Evolutionary conservation across 2,888 invertebrate genomes (phyloP).

Genomic region (Nomada lathburiana): DNA sequence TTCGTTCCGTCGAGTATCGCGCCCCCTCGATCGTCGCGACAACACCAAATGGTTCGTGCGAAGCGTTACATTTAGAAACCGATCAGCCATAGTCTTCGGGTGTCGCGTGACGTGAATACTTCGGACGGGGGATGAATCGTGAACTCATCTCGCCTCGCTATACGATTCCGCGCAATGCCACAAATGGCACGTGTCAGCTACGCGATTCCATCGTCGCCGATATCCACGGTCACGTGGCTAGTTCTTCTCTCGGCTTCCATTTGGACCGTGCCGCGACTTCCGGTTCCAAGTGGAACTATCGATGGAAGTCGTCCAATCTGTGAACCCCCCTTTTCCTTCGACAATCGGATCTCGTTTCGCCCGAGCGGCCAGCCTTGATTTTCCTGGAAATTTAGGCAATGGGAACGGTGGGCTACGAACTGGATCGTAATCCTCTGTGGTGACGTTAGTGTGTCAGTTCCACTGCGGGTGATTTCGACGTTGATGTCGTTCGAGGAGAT

Average conservation of each 20-base stretch:
- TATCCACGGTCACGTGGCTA: conserved; percentile 25
- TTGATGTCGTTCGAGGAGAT: not conserved
- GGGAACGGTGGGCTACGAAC: not conserved
- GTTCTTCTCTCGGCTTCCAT: not conserved
- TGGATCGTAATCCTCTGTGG: not conserved
- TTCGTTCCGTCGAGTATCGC: too few species aligned
- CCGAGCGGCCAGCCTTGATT: conserved; percentile 42
- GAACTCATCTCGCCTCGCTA: conserved; percentile 18
- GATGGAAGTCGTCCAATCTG: conserved; percentile 69
- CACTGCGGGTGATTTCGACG: not conserved
- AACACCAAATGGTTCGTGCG: not conserved
- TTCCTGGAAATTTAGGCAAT: conserved; percentile 42
- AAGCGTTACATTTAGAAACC: conserved; percentile 3
- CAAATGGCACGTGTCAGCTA: conserved; percentile 47
- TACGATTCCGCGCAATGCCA: conserved; percentile 28
- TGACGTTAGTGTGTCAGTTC: not conserved
- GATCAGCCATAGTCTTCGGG: conserved; percentile 6
- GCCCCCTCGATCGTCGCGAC: not conserved
- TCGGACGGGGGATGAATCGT: not conserved
- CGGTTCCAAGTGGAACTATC: conserved; percentile 42
- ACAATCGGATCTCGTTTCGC: conserved; percentile 82
- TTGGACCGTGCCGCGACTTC: conserved; percentile 17
- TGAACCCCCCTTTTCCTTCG: conserved; percentile 46
- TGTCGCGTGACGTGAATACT: conserved; percentile 43
- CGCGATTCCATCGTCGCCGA: conserved; percentile 39